phyloP scores from a whole-genome alignment of 2,888 invertebrate genomes.

The Peribatodes rhomboidaria region DNA sequence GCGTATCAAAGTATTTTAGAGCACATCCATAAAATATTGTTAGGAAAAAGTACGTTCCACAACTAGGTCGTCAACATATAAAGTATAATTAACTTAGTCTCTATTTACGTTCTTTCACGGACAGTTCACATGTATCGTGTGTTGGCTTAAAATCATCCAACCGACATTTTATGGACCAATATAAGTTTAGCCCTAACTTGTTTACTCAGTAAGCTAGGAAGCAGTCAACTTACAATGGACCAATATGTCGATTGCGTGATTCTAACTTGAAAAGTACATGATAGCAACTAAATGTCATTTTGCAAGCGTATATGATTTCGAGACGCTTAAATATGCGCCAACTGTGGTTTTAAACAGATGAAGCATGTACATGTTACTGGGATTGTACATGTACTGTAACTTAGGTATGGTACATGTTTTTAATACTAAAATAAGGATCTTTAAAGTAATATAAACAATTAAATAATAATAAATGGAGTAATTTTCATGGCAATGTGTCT shows the following conservation, averaged over 20 bases:
- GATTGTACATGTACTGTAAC: background rate
- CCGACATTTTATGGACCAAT: background rate
- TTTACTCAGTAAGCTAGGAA: background rate
- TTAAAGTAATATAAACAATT: background rate
- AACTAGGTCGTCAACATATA: constrained; percentile 47
- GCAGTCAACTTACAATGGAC: background rate
- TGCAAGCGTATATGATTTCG: constrained; percentile 25
- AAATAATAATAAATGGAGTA: too few relatives aligned
- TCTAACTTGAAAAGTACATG: background rate
- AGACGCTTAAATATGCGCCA: constrained; percentile 22
- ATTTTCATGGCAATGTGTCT: too few relatives aligned
- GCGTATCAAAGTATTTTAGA: background rate
- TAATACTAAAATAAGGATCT: background rate
- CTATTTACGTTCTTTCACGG: constrained; percentile 46
- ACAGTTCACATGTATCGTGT: constrained; percentile 39
- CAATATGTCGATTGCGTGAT: background rate
- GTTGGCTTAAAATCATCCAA: background rate
- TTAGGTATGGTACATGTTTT: background rate
- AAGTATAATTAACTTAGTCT: constrained; percentile 47
- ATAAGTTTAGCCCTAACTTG: background rate
- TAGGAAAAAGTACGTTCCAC: constrained; percentile 32
- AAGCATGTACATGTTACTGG: constrained; percentile 27
- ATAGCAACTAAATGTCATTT: too few relatives aligned
- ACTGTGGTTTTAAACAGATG: constrained; percentile 39
- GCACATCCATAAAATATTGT: constrained; percentile 31